Percentiles rank a stretch among this genome's conserved stretches.
Evolutionary conservation across 2,888 invertebrate genomes (phyloP).

Genomic region (Orchesella flavescens): DNA sequence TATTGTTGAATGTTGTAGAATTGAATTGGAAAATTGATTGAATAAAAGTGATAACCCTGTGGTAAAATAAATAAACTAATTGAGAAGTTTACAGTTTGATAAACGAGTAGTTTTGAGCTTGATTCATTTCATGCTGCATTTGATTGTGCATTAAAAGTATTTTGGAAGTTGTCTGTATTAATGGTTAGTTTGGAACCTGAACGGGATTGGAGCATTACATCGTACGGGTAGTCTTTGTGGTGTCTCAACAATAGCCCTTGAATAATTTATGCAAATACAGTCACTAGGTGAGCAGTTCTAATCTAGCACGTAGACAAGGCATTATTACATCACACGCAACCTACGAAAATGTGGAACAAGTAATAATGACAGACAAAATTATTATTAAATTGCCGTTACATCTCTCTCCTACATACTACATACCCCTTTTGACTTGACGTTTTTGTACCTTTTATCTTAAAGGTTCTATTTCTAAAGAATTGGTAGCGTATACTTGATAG

Average conservation of each 20-base stretch:
- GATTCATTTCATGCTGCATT: too few species aligned
- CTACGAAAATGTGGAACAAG: constrained; percentile 41
- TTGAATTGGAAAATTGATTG: too few species aligned
- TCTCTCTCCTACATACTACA: not conserved
- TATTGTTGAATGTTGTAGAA: too few species aligned
- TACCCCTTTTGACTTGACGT: constrained; percentile 15
- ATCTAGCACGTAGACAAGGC: not conserved
- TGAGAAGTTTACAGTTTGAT: too few species aligned
- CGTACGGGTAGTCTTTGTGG: too few species aligned
- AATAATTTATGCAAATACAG: constrained; percentile 43
- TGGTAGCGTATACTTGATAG: not conserved
- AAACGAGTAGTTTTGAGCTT: too few species aligned
- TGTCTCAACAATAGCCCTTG: not conserved
- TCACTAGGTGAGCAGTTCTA: constrained; percentile 10
- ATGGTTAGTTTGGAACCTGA: too few species aligned
- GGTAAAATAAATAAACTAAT: too few species aligned
- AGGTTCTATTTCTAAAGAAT: constrained; percentile 35
- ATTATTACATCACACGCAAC: constrained; percentile 23
- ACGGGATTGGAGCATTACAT: too few species aligned
- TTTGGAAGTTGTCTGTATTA: too few species aligned
- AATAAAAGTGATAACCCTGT: too few species aligned
- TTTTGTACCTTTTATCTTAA: not conserved
- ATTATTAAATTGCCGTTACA: constrained; percentile 34
- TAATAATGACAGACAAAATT: constrained; percentile 19
- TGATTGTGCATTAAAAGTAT: too few species aligned